phyloP scores from a whole-genome alignment of 2,113 vertebrate species.

The Phyllopteryx taeniolatus region DNA sequence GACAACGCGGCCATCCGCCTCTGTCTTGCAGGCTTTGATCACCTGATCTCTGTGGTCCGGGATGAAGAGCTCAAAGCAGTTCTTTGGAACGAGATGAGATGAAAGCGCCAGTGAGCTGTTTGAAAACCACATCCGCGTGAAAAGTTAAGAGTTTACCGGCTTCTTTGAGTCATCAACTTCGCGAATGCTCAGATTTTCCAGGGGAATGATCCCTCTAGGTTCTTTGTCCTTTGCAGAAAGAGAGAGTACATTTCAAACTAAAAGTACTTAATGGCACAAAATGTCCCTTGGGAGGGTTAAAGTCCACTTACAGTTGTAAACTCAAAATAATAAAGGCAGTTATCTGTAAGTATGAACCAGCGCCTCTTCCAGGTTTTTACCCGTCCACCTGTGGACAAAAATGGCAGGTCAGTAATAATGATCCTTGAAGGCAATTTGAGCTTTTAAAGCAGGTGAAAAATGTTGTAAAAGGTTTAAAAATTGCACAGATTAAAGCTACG shows the following conservation, averaged over 20 bases:
- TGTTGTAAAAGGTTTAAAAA: background rate
- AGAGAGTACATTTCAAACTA: background rate
- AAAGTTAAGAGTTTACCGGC: constrained; percentile 71
- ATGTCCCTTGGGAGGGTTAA: background rate
- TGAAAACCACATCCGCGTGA: background rate
- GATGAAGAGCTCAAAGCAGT: constrained; percentile 98
- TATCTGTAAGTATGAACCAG: constrained; percentile 98
- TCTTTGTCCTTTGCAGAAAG: constrained; percentile 85
- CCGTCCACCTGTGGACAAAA: constrained; percentile 82
- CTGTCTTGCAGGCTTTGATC: constrained; percentile 98
- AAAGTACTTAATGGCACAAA: background rate
- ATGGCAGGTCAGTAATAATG: constrained; percentile 51
- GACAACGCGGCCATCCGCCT: constrained; percentile 92
- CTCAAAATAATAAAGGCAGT: constrained; percentile 98
- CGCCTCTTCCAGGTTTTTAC: constrained; percentile 97
- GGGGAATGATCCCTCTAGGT: constrained; percentile 92
- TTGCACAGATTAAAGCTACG: constrained; percentile 8
- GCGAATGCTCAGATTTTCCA: constrained; percentile 94
- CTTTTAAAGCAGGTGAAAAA: constrained; percentile 16
- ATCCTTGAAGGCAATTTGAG: background rate
- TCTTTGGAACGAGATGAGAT: constrained; percentile 68
- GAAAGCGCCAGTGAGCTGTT: background rate
- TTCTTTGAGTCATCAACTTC: constrained; percentile 96
- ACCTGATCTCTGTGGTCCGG: constrained; percentile 96
- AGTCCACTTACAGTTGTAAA: constrained; percentile 87